These are phyloP conservation scores for Rhagium mordax DNA, from an alignment of 2,888 invertebrate species.

Conservation along the genomic window DNA sequence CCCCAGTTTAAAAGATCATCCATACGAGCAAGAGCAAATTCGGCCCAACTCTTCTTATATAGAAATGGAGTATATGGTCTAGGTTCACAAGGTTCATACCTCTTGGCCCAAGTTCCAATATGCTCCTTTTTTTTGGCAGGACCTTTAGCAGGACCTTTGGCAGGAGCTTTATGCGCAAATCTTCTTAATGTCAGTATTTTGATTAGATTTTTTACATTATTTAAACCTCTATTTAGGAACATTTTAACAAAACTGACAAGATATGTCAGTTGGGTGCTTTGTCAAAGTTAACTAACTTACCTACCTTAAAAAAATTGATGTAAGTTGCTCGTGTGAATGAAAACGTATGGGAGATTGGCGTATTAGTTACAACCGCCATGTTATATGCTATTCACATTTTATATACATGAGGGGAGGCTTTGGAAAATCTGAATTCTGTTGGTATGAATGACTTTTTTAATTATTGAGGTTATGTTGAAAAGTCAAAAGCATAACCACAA, in stretches of 20 bases:
- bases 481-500: too few species aligned
- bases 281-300: too few species aligned
- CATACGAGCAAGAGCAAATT: slow-evolving; percentile 75
- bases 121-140: not conserved
- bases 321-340: too few species aligned
- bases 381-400: too few species aligned
- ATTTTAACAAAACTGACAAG: slow-evolving; percentile 5
- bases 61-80: slow-evolving; percentile 78
- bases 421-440: too few species aligned
- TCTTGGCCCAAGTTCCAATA: slow-evolving; percentile 11
- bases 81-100: slow-evolving; percentile 46
- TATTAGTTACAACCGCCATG: too few species aligned
- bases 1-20: slow-evolving; percentile 80
- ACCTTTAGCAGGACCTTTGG: too few species aligned
- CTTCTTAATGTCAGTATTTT: not conserved
- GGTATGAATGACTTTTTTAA: too few species aligned
- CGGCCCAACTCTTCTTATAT: slow-evolving; percentile 34
- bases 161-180: not conserved
- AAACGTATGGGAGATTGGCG: too few species aligned
- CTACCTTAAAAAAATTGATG: too few species aligned
- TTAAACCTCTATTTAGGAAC: not conserved
- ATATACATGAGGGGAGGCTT: too few species aligned
- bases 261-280: not conserved
- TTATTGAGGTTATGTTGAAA: too few species aligned
- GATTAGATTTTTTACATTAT: not conserved